A percentile compares a stretch with the other conserved stretches of the same genome.
Evolutionary conservation across 2,797 vertebrate genomes (phyloP).

Genomic region (Gallinago stenura): DNA sequence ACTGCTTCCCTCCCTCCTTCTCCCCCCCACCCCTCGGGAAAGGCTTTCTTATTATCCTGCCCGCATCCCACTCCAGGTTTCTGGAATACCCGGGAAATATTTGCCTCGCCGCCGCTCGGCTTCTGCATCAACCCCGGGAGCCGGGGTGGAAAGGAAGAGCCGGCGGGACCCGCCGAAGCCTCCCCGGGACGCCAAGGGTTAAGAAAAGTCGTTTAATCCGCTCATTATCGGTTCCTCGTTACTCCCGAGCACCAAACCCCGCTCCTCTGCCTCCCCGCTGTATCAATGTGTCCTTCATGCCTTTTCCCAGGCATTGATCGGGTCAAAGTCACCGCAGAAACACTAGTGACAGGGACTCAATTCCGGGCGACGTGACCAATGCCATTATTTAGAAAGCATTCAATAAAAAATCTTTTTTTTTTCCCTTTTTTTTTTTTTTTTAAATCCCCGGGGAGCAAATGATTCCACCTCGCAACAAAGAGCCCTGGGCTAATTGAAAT

Average conservation of each 20-base stretch:
- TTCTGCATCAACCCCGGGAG: not conserved
- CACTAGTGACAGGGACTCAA: conserved; percentile 62
- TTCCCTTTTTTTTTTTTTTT: too few relatives aligned
- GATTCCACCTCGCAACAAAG: conserved; percentile 49
- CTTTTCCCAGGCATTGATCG: conserved; percentile 66
- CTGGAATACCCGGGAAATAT: not conserved
- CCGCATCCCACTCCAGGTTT: not conserved
- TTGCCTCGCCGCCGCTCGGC: not conserved
- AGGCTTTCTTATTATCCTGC: not conserved
- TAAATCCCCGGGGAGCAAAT: not conserved
- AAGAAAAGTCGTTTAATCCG: conserved; percentile 15
- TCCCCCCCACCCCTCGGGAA: not conserved
- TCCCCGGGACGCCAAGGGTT: conserved; percentile 39
- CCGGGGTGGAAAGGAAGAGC: not conserved
- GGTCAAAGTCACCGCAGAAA: conserved; percentile 66
- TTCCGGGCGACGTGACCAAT: conserved; percentile 37
- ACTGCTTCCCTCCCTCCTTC: not conserved
- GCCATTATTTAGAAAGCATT: conserved; percentile 47
- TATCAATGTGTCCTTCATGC: conserved; percentile 37
- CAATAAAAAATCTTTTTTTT: conserved; percentile 32
- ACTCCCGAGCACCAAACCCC: not conserved
- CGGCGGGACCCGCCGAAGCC: not conserved
- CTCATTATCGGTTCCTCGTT: conserved; percentile 24
- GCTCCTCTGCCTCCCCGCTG: not conserved
- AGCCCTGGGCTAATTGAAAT: conserved; percentile 31